Evolutionary conservation across 2,113 vertebrate genomes (phyloP), one percentile per base, ranked within the genome.

Genomic region (Atherinomorus stipes): DNA sequence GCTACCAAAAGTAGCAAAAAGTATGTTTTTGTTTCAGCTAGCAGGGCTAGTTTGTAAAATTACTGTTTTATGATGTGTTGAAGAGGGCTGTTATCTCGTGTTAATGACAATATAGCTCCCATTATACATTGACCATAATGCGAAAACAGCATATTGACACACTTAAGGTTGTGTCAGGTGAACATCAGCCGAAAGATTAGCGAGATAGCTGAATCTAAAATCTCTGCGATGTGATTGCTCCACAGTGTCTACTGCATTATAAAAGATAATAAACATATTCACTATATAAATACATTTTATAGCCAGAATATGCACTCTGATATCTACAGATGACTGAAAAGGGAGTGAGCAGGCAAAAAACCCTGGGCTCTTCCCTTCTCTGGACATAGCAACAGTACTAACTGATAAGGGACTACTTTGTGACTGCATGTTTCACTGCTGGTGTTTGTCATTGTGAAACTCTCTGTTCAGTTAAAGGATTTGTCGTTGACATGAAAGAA

Each of bases 91-190:
- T 19, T 65, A 2, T 56, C 5, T 31, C 1, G 7, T n/a, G 15
- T 38, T 11, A 45, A 25, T 47, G 19, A 3, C 2, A 2, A 21
- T 23, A 1, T 62, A 59, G 13, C 3, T 56, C 11, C 0, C 22
- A 0, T 66, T 70, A 53, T 64, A 54, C 12, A 15, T 31, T 45
- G 34, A 13, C 7, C 18, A 22, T 2, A 28, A 1, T 7, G 40
- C 10, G 22, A 49, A 28, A 52, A 56, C 40, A 23, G 11, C 44
- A 53, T 65, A 52, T 21, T 63, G 63, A 76, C 60, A 18, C 45
- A 60, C 44, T 49, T 71, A 56, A 18, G 18, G 61, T 22, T 44
- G n/a, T 23, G 69, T 87, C 86, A 88, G 82, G 82, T 87, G 86
- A 85, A 59, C 59, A 25, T 75, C 79, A 64, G 70, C 19, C 12